Conservation (phyloP, 2,113 vertebrate species). For the Passer domesticus region DNA sequence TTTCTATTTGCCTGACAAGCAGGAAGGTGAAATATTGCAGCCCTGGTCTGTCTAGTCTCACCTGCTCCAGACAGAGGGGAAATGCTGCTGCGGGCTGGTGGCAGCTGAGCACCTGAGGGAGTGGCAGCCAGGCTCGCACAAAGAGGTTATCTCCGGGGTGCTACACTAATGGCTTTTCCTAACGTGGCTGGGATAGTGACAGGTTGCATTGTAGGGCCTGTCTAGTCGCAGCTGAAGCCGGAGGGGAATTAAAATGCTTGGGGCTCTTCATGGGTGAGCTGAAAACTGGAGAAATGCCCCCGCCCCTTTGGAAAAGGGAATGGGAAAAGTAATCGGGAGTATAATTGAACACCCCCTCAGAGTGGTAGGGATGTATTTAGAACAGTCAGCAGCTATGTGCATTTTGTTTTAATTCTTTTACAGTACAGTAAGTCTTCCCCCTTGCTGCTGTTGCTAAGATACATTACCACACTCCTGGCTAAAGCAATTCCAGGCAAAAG, state of each 20-base stretch:
- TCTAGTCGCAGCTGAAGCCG: not conserved
- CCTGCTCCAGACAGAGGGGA: not conserved
- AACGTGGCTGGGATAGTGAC: not conserved
- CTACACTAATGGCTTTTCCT: conserved; percentile 22
- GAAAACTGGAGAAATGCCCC: not conserved
- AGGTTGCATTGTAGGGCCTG: not conserved
- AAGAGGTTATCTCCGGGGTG: conserved; percentile 4
- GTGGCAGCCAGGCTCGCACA: not conserved
- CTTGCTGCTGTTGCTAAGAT: conserved; percentile 59
- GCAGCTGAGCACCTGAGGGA: conserved; percentile 31
- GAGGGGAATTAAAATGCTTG: not conserved
- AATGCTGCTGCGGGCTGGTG: not conserved
- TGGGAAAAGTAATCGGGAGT: conserved; percentile 38
- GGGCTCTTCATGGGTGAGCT: conserved; percentile 7
- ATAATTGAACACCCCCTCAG: conserved; percentile 60
- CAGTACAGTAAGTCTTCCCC: conserved; percentile 55
- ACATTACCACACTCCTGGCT: conserved; percentile 40
- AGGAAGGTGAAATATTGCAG: not conserved
- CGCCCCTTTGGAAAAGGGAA: not conserved
- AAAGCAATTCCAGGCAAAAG: conserved; percentile 18
- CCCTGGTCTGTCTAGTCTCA: not conserved
- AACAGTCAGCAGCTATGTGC: conserved; percentile 54
- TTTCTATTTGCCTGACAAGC: not conserved
- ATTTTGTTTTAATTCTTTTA: conserved; percentile 67
- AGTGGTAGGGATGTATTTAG: conserved; percentile 58